Conservation (phyloP, 2,113 vertebrate genomes). For the Potamarius usumacintae region DNA sequence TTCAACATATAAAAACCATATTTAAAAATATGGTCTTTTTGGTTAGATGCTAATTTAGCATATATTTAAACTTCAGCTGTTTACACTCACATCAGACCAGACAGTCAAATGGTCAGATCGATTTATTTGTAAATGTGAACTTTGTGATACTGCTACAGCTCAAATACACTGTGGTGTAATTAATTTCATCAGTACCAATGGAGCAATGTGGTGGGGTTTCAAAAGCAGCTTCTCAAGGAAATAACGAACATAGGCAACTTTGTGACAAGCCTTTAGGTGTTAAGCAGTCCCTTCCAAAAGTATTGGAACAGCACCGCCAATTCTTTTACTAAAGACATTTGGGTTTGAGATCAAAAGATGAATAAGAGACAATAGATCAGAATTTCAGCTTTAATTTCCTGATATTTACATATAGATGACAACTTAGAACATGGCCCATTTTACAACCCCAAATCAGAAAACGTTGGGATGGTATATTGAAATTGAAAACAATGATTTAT, state of each 20-base stretch:
- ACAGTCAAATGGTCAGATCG: background rate
- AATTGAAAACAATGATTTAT: no score
- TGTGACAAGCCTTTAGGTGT: background rate
- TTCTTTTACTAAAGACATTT: background rate
- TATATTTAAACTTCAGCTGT: background rate
- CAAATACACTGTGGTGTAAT: background rate
- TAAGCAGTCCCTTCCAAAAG: background rate
- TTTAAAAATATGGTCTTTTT: background rate
- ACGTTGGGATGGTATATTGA: no score
- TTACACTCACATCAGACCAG: background rate
- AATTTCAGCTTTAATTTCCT: background rate
- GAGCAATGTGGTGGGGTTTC: background rate
- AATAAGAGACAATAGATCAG: background rate
- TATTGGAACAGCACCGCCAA: background rate
- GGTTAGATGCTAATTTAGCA: background rate
- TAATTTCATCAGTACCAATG: constrained; percentile 10
- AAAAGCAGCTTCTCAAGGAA: background rate
- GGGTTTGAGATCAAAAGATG: background rate
- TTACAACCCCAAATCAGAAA: no score
- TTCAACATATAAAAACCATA: background rate
- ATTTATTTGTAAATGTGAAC: background rate
- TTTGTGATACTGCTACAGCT: background rate
- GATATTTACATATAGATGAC: background rate
- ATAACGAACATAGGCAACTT: background rate
- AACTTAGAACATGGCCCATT: background rate